Base-by-base conservation (phyloP, 2,888 invertebrate species). In the Netelia fuscicornis region DNA sequence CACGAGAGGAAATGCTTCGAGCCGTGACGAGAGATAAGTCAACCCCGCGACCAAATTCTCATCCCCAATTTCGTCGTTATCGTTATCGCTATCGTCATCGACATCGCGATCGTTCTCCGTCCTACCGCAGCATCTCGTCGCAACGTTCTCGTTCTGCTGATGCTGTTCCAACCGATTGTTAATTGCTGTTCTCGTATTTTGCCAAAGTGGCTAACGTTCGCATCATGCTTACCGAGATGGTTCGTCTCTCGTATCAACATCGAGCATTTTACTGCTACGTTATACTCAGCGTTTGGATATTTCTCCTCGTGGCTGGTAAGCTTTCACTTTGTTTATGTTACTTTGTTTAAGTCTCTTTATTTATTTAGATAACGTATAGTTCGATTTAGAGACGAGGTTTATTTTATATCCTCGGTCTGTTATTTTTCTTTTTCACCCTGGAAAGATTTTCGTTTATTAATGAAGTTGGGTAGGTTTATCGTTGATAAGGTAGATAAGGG, bases 191-290 rank as follows among this genome's bases (percentile, higher is more conserved):
- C 52, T 71, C 75, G 20, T 44, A 11, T 25, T 52, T 30, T 44
- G 84, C 70, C 74, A 65, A 62, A 65, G 68, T 25, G 62, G 20
- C 62, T 58, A 62, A 81, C 58, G 58, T 58, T 52, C 11, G 9
- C 30, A 83, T 81, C 9, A 93, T 95, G 92, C 92, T 95, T 86
- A 94, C 94, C 88, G 95, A 95, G 91, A 94, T 95, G 91, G 94
- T 95, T 88, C 95, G 96, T 83, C 94, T 96, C 86, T 95, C 95
- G 23, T 95, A 95, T 89, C 97, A 97, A 91, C 97, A 97, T 92
- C 95, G 97, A 91, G 97, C 97, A 44, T 95, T 97, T 91, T 97
- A 97, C 91, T 97, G 97, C 94, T 97, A 97, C 92, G 94, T 97
- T 89, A 95, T 97, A 81, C 96, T 97, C 94, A 97, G 96, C 93